Evolutionary conservation across 2,888 invertebrate species (phyloP).

Genomic region (Dynastes tityus): DNA sequence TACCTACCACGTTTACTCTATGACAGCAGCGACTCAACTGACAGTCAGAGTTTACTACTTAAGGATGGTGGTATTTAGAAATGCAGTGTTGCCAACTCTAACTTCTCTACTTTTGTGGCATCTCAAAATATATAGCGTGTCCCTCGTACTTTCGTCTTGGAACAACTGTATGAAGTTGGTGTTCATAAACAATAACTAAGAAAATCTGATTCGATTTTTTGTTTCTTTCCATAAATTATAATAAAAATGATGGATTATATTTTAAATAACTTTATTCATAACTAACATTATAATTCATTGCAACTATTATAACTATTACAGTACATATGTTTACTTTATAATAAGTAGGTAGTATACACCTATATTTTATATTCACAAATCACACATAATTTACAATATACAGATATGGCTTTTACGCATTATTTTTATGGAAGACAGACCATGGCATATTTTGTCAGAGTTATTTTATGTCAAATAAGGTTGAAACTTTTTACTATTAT

Average conservation of each 20-base stretch:
- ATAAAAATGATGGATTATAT: constrained; percentile 5
- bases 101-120: no score
- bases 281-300: constrained; percentile 39
- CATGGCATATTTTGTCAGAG: constrained; percentile 63
- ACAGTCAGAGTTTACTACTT: no score
- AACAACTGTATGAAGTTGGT: no score
- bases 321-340: constrained; percentile 38
- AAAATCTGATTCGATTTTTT: no score
- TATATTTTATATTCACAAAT: constrained; percentile 48
- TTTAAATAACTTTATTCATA: constrained; percentile 51
- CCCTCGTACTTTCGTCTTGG: no score
- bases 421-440: constrained; percentile 68
- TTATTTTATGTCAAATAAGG: constrained; percentile 46
- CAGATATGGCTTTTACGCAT: constrained; percentile 57
- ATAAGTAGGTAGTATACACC: constrained; percentile 29
- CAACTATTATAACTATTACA: constrained; percentile 50
- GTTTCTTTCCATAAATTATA: background rate
- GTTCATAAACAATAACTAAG: no score
- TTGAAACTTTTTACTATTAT: background rate
- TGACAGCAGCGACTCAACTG: no score
- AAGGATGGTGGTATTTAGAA: no score
- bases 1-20: no score
- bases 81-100: no score
- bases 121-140: no score
- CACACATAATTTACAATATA: constrained; percentile 55